Evolutionary conservation across 1,140 invertebrate species (phyloP).

Genomic region (Alviniconcha marisindica): DNA sequence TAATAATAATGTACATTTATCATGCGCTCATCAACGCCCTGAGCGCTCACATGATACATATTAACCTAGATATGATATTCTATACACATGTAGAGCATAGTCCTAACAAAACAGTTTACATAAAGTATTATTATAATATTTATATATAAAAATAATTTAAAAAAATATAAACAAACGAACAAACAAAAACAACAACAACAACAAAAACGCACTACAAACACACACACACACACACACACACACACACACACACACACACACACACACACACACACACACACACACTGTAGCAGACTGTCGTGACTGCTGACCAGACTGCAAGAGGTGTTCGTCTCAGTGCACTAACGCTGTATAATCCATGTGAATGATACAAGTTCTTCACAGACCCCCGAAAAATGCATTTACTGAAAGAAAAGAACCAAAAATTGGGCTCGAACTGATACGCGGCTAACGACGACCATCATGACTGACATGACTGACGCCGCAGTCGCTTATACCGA

Average conservation of each 20-base stretch:
- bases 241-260: slow-evolving; percentile 22
- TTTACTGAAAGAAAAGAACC: background rate
- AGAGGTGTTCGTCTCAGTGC: background rate
- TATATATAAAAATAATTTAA: background rate
- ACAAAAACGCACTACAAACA: background rate
- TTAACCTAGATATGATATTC: too few species aligned
- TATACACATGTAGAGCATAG: background rate
- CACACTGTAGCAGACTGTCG: background rate
- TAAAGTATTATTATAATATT: background rate
- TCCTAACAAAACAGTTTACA: background rate
- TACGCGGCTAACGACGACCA: too few species aligned
- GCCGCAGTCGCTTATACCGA: too few species aligned
- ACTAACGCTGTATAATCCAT: background rate
- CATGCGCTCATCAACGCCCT: too few species aligned
- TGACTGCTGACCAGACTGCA: background rate
- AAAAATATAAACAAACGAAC: background rate
- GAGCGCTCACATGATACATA: too few species aligned
- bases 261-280: background rate
- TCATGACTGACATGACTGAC: too few species aligned
- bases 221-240: background rate
- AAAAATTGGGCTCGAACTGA: background rate
- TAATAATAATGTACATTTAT: too few species aligned
- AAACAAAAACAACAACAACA: too few species aligned
- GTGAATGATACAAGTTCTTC: background rate
- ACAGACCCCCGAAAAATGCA: background rate